Percentiles rank a stretch among this genome's conserved stretches.
phyloP scores from a whole-genome alignment of 2,113 vertebrate species.

The Burhinus oedicnemus region DNA sequence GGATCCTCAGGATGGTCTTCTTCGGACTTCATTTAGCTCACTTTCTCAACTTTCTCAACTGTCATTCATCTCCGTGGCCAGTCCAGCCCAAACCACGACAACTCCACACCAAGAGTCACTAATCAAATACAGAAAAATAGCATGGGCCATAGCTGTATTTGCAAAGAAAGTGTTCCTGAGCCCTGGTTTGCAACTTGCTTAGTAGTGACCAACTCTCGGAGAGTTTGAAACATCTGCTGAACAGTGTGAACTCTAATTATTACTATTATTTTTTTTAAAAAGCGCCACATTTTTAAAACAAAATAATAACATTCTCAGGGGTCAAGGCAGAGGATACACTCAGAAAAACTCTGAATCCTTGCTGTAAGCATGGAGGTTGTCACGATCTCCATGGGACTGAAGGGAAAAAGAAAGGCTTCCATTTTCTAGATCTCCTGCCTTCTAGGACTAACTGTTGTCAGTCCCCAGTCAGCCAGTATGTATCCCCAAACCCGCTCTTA shows the following conservation, averaged over 20 bases:
- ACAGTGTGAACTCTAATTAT: background rate
- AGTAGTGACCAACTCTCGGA: background rate
- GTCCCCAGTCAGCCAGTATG: background rate
- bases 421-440: background rate
- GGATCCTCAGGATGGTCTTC: background rate
- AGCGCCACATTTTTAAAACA: background rate
- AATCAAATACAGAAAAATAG: background rate
- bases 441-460: background rate
- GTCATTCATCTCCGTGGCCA: no score
- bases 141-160: background rate
- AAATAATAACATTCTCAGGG: background rate
- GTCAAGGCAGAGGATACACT: background rate
- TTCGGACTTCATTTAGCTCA: background rate
- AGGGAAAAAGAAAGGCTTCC: background rate
- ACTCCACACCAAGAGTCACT: background rate
- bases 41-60: background rate
- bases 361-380: background rate
- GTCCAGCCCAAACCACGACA: no score
- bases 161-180: background rate
- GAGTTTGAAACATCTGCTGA: background rate
- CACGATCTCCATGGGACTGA: background rate
- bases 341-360: background rate
- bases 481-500: background rate
- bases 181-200: background rate
- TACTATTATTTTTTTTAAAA: background rate